Conservation (phyloP, 2,113 vertebrate genomes). For the Mirza zaza region DNA sequence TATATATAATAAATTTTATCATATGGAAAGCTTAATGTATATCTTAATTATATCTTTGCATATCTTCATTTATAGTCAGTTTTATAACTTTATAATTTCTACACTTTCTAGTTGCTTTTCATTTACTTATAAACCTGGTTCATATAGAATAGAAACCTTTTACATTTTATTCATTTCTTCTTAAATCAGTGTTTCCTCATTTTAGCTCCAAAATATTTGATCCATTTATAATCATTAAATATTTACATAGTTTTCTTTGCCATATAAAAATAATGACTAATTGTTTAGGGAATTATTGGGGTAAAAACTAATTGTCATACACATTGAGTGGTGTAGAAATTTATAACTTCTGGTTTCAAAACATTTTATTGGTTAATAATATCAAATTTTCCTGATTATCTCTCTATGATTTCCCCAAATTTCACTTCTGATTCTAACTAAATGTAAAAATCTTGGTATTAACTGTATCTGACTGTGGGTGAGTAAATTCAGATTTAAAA, state of each 20-base stretch:
- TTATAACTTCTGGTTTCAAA: not conserved
- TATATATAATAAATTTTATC: not conserved
- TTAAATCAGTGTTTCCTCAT: not conserved
- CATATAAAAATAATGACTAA: not conserved
- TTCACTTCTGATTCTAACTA: not conserved
- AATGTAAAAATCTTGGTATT: not conserved
- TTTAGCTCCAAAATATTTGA: not conserved
- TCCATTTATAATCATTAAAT: not conserved
- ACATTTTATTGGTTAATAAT: not conserved
- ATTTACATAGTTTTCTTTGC: not conserved
- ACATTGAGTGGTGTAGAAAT: not conserved
- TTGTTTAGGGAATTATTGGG: not conserved
- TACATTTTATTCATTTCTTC: not conserved
- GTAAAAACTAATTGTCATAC: not conserved
- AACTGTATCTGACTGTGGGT: not conserved
- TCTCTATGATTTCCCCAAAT: not conserved
- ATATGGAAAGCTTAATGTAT: not conserved
- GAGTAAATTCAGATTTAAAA: not conserved
- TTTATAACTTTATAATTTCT: not conserved
- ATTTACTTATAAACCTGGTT: not conserved
- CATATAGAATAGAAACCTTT: not conserved
- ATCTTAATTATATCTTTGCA: not conserved
- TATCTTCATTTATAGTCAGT: not conserved
- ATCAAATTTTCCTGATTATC: not conserved
- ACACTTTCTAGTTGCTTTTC: not conserved